phyloP scores from a whole-genome alignment of 2,888 invertebrate species.

The Chouioia cunea region DNA sequence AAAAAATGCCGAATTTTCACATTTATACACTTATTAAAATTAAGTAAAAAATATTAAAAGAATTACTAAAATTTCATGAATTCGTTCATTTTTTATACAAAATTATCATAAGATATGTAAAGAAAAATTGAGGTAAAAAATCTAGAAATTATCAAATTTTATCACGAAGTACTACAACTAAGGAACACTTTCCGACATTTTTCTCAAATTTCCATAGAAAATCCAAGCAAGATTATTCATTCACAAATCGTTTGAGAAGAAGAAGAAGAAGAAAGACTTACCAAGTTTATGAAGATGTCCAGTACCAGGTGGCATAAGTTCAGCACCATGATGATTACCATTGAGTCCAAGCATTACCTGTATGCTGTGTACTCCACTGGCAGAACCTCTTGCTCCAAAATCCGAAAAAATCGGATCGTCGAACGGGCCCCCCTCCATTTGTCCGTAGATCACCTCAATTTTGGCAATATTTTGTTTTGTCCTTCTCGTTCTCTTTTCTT shows the following conservation, averaged over 20 bases:
- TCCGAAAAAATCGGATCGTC: constrained; percentile 87
- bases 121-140: not conserved
- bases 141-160: constrained; percentile 32
- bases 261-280: constrained; percentile 58
- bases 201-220: too few species aligned
- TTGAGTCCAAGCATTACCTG: constrained; percentile 79
- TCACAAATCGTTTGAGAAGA: too few species aligned
- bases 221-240: too few species aligned
- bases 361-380: constrained; percentile 74
- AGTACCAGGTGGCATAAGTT: constrained; percentile 61
- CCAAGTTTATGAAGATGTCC: constrained; percentile 68
- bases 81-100: too few species aligned
- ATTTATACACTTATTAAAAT: too few species aligned
- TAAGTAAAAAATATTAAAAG: too few species aligned
- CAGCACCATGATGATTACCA: constrained; percentile 67
- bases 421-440: constrained; percentile 79
- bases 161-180: too few species aligned
- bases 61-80: too few species aligned
- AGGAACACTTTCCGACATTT: too few species aligned
- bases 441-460: constrained; percentile 52
- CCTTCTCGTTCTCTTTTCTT: too few species aligned
- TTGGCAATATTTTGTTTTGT: constrained; percentile 13
- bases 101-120: too few species aligned
- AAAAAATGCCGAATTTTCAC: too few species aligned
- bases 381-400: constrained; percentile 74